phyloP scores from a whole-genome alignment of 37 sponge, comb jelly and placozoan species.

The Haliclona indistincta region DNA sequence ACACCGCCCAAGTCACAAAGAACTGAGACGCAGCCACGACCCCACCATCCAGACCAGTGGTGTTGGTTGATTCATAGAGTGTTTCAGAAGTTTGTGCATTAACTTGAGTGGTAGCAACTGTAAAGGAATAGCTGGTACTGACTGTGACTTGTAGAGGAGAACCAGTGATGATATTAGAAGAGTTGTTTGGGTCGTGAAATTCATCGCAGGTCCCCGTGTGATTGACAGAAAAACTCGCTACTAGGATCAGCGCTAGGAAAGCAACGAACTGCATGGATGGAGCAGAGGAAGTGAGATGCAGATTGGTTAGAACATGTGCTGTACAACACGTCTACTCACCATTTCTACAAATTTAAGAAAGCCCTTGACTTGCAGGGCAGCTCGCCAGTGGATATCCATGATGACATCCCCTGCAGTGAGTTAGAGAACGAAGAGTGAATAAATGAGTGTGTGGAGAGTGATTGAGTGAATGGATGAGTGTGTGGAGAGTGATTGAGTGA shows the following conservation, averaged over 20 bases:
- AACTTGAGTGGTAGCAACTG: background rate
- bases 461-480: no score
- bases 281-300: no score
- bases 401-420: no score
- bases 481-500: no score
- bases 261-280: no score
- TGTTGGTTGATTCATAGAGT: no score
- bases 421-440: no score
- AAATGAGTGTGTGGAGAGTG: no score
- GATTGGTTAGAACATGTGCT: no score
- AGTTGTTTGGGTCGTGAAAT: background rate
- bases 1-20: conserved; percentile 72
- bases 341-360: conserved; percentile 73
- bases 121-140: conserved; percentile 1
- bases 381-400: conserved; percentile 66
- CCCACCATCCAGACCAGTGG: background rate
- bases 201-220: background rate
- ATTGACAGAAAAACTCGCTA: conserved; percentile 25
- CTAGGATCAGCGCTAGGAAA: conserved; percentile 42
- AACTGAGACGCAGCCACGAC: conserved; percentile 23
- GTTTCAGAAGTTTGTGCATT: background rate
- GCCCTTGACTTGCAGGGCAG: conserved; percentile 71
- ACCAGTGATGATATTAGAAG: background rate
- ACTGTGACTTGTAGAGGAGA: background rate
- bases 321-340: conserved; percentile 30